Evolutionary conservation across 2,888 invertebrate species (phyloP).

Genomic region (Baronia brevicornis): DNA sequence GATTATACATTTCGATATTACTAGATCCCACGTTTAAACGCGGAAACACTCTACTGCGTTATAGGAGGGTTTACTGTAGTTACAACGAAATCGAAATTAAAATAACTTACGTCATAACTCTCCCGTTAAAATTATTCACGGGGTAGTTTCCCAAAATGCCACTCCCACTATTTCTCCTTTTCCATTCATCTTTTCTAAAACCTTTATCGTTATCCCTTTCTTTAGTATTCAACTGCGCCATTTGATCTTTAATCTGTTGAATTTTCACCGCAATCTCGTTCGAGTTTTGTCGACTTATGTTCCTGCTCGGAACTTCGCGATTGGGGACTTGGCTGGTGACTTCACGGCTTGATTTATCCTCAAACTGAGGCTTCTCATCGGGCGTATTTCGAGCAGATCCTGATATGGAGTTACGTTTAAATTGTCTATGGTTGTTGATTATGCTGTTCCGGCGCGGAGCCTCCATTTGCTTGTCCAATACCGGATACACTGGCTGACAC

Average conservation of each 20-base stretch:
- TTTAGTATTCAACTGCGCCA: constrained; percentile 37
- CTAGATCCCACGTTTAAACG: too few species aligned
- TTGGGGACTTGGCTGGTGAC: constrained; percentile 2
- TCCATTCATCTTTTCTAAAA: constrained; percentile 27
- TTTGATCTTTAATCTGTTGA: constrained; percentile 54
- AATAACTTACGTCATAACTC: constrained; percentile 33
- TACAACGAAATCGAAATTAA: background rate
- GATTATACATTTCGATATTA: too few species aligned
- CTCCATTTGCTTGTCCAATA: constrained; percentile 29
- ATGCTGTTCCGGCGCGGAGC: constrained; percentile 18
- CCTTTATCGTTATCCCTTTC: constrained; percentile 21
- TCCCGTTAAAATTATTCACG: constrained; percentile 26
- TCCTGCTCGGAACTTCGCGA: constrained; percentile 2
- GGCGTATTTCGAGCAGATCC: constrained; percentile 35
- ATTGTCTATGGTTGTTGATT: constrained; percentile 18
- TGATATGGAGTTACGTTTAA: constrained; percentile 28
- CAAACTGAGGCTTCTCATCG: constrained; percentile 22
- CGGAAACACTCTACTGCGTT: too few species aligned
- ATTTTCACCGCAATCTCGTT: constrained; percentile 48
- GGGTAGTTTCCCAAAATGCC: constrained; percentile 54
- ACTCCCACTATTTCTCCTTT: constrained; percentile 40
- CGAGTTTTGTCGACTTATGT: constrained; percentile 19
- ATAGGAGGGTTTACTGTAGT: too few species aligned
- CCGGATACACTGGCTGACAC: constrained; percentile 41
- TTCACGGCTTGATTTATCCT: constrained; percentile 13